These are phyloP conservation scores for Connochaetes taurinus DNA, from an alignment of 2,113 vertebrate genomes.

Conservation along the genomic window DNA sequence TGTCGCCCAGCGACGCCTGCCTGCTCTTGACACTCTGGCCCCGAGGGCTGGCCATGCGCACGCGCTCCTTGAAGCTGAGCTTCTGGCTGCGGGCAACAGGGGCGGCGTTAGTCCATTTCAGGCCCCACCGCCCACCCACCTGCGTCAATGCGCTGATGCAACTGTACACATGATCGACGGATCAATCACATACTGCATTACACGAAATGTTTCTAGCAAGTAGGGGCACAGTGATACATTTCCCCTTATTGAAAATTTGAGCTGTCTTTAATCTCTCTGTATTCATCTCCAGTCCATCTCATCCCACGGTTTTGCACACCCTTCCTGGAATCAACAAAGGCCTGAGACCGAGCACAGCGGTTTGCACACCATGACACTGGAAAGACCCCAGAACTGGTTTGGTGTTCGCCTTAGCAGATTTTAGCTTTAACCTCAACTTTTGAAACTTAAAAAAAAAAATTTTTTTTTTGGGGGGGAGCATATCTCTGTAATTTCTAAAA, in stretches of 20 bases:
- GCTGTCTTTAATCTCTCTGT: constrained; percentile 36
- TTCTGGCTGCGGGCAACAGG: constrained; percentile 89
- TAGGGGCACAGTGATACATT: neutral
- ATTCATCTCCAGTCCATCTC: constrained; percentile 19
- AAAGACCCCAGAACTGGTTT: constrained; percentile 27
- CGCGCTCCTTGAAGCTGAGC: constrained; percentile 94
- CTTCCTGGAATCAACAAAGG: constrained; percentile 33
- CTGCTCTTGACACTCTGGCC: constrained; percentile 94
- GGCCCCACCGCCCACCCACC: neutral
- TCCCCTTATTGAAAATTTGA: constrained; percentile 34
- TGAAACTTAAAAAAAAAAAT: neutral
- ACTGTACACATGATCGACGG: neutral
- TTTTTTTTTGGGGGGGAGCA: neutral
- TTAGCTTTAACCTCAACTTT: constrained; percentile 32
- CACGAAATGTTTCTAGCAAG: neutral
- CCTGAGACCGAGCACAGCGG: constrained; percentile 14
- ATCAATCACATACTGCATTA: neutral
- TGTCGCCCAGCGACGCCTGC: constrained; percentile 88
- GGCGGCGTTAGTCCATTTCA: constrained; percentile 60
- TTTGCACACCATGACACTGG: constrained; percentile 33
- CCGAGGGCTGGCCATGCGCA: constrained; percentile 96
- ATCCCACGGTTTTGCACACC: constrained; percentile 19
- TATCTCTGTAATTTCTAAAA: constrained; percentile 66
- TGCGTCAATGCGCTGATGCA: neutral
- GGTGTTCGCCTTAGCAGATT: constrained; percentile 21